phyloP scores from a whole-genome alignment of 2,113 vertebrate species.

The Ptilonorhynchus violaceus region DNA sequence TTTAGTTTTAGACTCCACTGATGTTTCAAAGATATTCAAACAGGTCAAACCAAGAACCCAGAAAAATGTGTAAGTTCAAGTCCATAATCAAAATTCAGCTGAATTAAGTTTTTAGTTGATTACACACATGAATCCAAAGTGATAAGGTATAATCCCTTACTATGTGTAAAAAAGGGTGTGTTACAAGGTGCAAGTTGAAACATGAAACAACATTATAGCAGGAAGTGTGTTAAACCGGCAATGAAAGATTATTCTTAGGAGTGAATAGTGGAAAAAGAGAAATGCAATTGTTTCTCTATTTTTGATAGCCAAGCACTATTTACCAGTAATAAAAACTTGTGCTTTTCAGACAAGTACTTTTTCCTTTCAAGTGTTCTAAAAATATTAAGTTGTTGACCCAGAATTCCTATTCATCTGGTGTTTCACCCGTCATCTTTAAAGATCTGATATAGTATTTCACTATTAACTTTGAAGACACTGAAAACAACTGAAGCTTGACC shows the following conservation, averaged over 20 bases:
- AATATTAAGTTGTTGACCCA: background rate
- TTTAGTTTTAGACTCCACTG: background rate
- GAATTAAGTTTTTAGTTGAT: background rate
- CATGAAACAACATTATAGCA: background rate
- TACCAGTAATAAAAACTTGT: background rate
- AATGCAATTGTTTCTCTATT: background rate
- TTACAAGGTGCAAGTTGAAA: background rate
- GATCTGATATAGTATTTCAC: background rate
- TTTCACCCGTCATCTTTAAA: background rate
- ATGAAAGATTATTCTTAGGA: background rate
- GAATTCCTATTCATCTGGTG: background rate
- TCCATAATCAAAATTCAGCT: background rate
- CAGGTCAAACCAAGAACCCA: background rate
- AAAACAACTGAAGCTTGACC: background rate
- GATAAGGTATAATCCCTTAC: background rate
- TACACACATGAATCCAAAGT: background rate
- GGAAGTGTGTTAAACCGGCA: background rate
- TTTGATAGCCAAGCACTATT: background rate
- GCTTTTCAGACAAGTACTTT: background rate
- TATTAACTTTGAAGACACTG: background rate
- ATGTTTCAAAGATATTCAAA: background rate
- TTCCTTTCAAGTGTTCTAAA: background rate
- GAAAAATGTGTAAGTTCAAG: background rate
- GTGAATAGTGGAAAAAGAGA: background rate
- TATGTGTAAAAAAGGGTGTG: background rate